phyloP scores from a whole-genome alignment of 2,888 invertebrate genomes.

The Dusona sp. region DNA sequence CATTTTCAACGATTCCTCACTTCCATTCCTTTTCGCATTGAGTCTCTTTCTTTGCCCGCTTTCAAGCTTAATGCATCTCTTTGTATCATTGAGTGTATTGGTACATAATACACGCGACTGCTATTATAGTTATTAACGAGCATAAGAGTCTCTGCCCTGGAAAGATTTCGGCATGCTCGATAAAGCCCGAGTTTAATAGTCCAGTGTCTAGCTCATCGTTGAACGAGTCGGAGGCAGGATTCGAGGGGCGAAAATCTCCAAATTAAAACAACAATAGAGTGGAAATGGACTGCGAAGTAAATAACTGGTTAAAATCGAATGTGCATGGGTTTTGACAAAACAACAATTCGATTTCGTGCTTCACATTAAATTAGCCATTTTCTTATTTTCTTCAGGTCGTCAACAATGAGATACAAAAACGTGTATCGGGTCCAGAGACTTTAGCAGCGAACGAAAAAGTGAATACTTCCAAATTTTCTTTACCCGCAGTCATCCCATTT shows the following conservation, averaged over 20 bases:
- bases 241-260: not conserved
- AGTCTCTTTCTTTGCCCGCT: slow-evolving; percentile 28
- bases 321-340: too few relatives aligned
- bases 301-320: not conserved
- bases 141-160: slow-evolving; percentile 21
- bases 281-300: not conserved
- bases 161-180: slow-evolving; percentile 65
- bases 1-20: not conserved
- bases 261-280: not conserved
- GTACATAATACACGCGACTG: slow-evolving; percentile 34
- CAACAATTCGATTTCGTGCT: not conserved
- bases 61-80: slow-evolving; percentile 23
- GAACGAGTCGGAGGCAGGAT: not conserved
- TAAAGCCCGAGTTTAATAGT: slow-evolving; percentile 68
- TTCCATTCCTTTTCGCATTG: not conserved
- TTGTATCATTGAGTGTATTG: slow-evolving; percentile 43
- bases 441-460: too few relatives aligned
- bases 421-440: too few relatives aligned
- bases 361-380: not conserved
- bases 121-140: slow-evolving; percentile 44
- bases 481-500: too few relatives aligned
- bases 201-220: slow-evolving; percentile 13
- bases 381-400: not conserved
- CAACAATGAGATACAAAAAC: not conserved
- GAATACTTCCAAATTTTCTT: too few relatives aligned